These are phyloP conservation scores for Eunapius fragilis DNA, from an alignment of 37 sponge, comb jelly and placozoan species.

Conservation along the genomic window DNA sequence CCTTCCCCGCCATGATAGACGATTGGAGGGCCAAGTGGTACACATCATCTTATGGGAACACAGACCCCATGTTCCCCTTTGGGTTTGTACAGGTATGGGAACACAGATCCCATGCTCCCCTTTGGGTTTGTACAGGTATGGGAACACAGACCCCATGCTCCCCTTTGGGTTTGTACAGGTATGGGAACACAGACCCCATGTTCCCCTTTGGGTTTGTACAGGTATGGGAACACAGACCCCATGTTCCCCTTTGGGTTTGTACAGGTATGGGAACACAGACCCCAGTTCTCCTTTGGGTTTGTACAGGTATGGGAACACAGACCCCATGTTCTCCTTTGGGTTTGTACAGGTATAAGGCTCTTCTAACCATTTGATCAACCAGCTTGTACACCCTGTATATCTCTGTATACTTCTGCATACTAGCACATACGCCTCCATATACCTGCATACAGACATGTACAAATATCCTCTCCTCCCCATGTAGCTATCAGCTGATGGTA, in stretches of 20 bases:
- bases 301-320: slow-evolving; percentile 12
- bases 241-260: slow-evolving; percentile 63
- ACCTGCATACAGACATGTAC: too few species aligned
- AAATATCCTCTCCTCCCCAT: background rate
- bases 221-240: background rate
- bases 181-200: slow-evolving; percentile 13
- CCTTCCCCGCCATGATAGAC: slow-evolving; percentile 75
- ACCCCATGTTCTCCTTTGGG: slow-evolving; percentile 42
- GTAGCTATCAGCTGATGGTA: slow-evolving; percentile 53
- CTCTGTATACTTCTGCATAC: background rate
- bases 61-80: slow-evolving; percentile 36
- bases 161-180: slow-evolving; percentile 72
- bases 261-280: slow-evolving; percentile 37
- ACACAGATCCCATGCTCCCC: background rate
- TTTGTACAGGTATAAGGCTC: slow-evolving; percentile 81
- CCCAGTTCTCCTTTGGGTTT: too few species aligned
- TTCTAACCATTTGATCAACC: too few species aligned
- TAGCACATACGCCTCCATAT: background rate
- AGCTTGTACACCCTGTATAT: background rate
- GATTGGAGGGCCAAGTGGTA: slow-evolving; percentile 81
- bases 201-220: slow-evolving; percentile 73
- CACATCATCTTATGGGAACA: slow-evolving; percentile 5
- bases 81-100: slow-evolving; percentile 67
- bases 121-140: slow-evolving; percentile 71
- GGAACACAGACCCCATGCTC: slow-evolving; percentile 13